Percentiles rank a stretch among this genome's conserved stretches.
Evolutionary conservation across 2,888 invertebrate species (phyloP).

Genomic region (Ormyrus pomaceus): DNA sequence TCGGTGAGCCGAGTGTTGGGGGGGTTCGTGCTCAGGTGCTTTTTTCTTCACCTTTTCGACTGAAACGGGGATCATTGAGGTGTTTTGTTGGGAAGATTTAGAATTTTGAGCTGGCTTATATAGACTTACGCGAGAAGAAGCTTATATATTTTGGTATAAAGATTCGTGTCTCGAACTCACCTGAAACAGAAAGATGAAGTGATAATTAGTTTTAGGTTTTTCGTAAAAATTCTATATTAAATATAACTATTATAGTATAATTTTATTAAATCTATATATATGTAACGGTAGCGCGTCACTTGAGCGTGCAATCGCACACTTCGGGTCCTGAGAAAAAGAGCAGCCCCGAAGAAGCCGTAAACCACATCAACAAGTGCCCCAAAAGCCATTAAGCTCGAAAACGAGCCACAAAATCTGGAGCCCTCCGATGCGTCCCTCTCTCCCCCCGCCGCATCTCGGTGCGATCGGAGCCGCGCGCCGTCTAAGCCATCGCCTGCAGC

Average conservation of each 20-base stretch:
- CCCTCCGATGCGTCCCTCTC: neutral
- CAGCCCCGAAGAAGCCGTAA: too few relatives aligned
- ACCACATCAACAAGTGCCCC: too few relatives aligned
- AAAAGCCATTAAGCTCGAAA: neutral
- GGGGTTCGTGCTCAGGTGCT: neutral
- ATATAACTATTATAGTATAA: too few relatives aligned
- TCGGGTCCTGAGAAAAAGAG: too few relatives aligned
- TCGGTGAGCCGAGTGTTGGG: neutral
- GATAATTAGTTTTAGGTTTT: neutral
- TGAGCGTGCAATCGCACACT: too few relatives aligned
- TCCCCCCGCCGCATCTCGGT: neutral
- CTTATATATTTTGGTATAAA: too few relatives aligned
- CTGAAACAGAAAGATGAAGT: conserved; percentile 30
- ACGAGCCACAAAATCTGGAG: conserved; percentile 10
- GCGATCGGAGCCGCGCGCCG: neutral
- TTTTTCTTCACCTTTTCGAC: neutral
- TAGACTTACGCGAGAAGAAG: neutral
- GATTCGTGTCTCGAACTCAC: conserved; percentile 16
- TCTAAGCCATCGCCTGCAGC: neutral
- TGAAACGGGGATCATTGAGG: too few relatives aligned
- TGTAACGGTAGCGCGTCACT: too few relatives aligned
- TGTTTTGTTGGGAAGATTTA: too few relatives aligned
- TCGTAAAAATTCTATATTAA: neutral
- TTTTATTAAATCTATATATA: too few relatives aligned
- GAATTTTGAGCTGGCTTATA: too few relatives aligned